A percentile compares a stretch with the other conserved stretches of the same genome.
Conservation (phyloP, 2,113 vertebrate species). For the Chaetodon auriga region DNA sequence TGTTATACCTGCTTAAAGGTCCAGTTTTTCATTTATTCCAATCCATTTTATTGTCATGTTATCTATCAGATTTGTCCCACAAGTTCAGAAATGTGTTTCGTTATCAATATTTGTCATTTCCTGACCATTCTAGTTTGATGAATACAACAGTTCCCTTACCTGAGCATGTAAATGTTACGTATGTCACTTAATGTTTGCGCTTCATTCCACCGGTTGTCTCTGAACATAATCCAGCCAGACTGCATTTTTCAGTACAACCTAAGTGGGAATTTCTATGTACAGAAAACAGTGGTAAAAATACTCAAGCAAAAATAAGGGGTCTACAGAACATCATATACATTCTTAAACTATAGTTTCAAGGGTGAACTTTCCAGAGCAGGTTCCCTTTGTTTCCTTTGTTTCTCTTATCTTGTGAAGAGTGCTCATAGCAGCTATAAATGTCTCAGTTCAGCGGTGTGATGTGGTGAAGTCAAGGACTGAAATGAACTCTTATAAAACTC, state of each 20-base stretch:
- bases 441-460: constrained; percentile 47
- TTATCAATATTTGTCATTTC: no score
- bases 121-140: not conserved
- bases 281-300: not conserved
- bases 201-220: no score
- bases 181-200: not conserved
- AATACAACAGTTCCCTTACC: not conserved
- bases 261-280: no score
- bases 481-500: constrained; percentile 35
- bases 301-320: not conserved
- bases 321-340: not conserved
- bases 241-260: no score
- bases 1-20: not conserved
- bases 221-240: no score
- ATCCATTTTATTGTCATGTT: no score
- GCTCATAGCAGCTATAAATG: constrained; percentile 36
- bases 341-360: not conserved
- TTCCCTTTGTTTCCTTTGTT: constrained; percentile 15
- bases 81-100: not conserved
- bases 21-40: not conserved
- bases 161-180: not conserved
- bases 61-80: not conserved
- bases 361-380: not conserved
- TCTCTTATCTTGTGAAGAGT: constrained; percentile 33
- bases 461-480: constrained; percentile 29